phyloP scores from a whole-genome alignment of 1,140 invertebrate genomes.

The Linepithema humile region DNA sequence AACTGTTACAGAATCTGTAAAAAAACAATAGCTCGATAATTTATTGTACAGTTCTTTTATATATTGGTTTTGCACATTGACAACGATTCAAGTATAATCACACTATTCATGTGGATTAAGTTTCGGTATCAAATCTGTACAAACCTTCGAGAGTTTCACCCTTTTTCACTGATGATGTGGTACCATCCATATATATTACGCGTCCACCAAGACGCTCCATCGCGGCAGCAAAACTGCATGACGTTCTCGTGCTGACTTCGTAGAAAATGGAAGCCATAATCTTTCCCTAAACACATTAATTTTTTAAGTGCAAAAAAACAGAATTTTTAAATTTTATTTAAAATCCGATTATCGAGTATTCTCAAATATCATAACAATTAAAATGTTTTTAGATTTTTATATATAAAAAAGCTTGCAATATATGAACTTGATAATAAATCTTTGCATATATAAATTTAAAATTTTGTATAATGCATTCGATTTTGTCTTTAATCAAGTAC shows the following conservation, averaged over 20 bases:
- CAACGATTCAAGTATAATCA: neutral
- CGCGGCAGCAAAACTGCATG: conserved; percentile 97
- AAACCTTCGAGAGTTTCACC: conserved; percentile 97
- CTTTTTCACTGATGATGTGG: conserved; percentile 97
- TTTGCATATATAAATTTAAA: too few relatives aligned
- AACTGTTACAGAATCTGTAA: conserved; percentile 90
- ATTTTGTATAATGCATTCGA: too few relatives aligned
- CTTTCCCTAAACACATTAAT: conserved; percentile 88
- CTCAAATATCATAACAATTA: neutral
- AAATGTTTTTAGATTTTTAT: too few relatives aligned
- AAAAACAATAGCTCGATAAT: conserved; percentile 33
- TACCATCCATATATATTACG: conserved; percentile 95
- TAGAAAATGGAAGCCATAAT: conserved; percentile 98
- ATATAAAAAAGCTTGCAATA: too few relatives aligned
- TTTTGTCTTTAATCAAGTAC: conserved; percentile 81
- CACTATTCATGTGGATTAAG: neutral
- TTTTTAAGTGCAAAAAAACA: conserved; percentile 46
- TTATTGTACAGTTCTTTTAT: neutral
- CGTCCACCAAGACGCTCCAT: conserved; percentile 97
- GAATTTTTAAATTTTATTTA: neutral
- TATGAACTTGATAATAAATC: too few relatives aligned
- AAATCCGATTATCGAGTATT: neutral
- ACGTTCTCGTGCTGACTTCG: conserved; percentile 98
- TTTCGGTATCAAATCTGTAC: neutral
- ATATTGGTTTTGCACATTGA: neutral